Percentiles rank a stretch among this genome's conserved stretches.
These are phyloP conservation scores for Mustela nigripes DNA, from an alignment of 2,113 vertebrate genomes.

Conservation along the genomic window DNA sequence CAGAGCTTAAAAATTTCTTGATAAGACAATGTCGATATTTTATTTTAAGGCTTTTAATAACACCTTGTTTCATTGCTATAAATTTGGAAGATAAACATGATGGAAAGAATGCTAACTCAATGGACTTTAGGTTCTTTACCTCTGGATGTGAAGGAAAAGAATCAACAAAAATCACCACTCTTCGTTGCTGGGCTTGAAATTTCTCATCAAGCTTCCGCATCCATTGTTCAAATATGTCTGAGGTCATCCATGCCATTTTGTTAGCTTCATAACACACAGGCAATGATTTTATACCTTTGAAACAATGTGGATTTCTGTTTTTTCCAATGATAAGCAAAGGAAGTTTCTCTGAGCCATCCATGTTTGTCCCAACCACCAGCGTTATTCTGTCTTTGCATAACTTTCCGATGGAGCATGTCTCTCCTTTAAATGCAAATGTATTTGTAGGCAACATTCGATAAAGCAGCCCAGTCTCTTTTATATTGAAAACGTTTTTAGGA, in stretches of 20 bases:
- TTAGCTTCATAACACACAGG: constrained; percentile 87
- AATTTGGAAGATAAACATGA: constrained; percentile 76
- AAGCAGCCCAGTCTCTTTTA: constrained; percentile 86
- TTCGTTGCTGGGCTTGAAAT: constrained; percentile 85
- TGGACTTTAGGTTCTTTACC: constrained; percentile 83
- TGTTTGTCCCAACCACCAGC: constrained; percentile 81
- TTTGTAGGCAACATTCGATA: constrained; percentile 86
- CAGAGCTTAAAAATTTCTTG: constrained; percentile 85
- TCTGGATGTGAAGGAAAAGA: constrained; percentile 83
- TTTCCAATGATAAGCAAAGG: constrained; percentile 88
- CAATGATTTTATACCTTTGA: constrained; percentile 73
- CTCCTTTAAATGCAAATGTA: constrained; percentile 87
- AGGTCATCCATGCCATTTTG: constrained; percentile 81
- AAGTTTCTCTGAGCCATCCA: constrained; percentile 89
- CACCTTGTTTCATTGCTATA: constrained; percentile 78
- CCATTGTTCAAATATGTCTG: constrained; percentile 86
- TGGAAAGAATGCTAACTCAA: constrained; percentile 84
- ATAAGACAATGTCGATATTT: constrained; percentile 85
- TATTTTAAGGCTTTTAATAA: constrained; percentile 86
- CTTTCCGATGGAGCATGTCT: constrained; percentile 84
- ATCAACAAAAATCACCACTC: constrained; percentile 84
- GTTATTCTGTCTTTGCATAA: constrained; percentile 85
- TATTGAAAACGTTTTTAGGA: constrained; percentile 84
- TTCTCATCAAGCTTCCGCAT: constrained; percentile 84
- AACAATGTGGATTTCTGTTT: constrained; percentile 68